These are phyloP conservation scores for Hydrolagus colliei DNA, from an alignment of 2,797 vertebrate genomes.

Conservation along the genomic window DNA sequence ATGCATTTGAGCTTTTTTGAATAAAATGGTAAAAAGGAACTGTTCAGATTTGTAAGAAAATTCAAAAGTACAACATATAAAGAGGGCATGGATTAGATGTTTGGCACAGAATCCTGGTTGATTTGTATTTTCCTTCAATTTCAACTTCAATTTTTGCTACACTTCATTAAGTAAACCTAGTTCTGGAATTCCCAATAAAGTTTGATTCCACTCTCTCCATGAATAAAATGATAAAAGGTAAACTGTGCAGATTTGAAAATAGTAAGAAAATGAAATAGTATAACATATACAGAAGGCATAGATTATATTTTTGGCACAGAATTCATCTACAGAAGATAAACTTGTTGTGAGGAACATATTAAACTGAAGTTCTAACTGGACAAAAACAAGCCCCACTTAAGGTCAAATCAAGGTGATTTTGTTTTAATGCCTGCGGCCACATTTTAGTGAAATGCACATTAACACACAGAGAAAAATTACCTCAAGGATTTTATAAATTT, in stretches of 20 bases:
- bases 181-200: too few relatives aligned
- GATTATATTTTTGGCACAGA: background rate
- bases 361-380: slow-evolving; percentile 21
- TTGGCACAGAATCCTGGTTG: background rate
- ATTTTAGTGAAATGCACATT: slow-evolving; percentile 12
- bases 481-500: background rate
- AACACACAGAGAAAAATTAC: background rate
- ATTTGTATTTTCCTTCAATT: too few relatives aligned
- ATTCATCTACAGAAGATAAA: background rate
- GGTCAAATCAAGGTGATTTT: background rate
- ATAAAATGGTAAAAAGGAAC: background rate
- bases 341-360: background rate
- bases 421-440: background rate
- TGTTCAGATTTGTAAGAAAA: background rate
- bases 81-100: background rate
- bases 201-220: too few relatives aligned
- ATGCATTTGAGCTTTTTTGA: too few relatives aligned
- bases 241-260: background rate
- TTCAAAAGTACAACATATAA: background rate
- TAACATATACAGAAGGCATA: background rate
- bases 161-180: too few relatives aligned
- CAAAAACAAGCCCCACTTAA: background rate
- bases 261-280: background rate
- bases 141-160: too few relatives aligned
- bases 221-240: too few relatives aligned